phyloP scores from a whole-genome alignment of 2,888 invertebrate genomes.

The Melinaea menophilus region DNA sequence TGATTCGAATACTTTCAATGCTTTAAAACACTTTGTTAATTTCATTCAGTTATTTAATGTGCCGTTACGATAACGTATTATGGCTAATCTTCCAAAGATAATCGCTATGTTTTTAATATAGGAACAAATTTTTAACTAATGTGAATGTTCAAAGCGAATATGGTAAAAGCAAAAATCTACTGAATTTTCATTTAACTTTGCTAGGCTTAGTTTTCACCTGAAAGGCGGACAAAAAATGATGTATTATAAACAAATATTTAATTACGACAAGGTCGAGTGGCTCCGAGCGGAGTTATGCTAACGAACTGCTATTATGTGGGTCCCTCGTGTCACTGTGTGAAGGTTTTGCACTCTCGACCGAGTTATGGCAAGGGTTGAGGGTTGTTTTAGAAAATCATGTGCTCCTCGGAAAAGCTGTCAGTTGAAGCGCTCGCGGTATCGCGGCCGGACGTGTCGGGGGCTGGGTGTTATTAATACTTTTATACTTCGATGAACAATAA shows the following conservation, averaged over 20 bases:
- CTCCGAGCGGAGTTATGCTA: slow-evolving; percentile 61
- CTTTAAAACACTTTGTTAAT: neutral
- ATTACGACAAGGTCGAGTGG: slow-evolving; percentile 53
- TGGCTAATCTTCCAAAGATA: too few species aligned
- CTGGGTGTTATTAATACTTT: slow-evolving; percentile 31
- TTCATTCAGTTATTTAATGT: too few species aligned
- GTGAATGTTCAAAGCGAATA: too few species aligned
- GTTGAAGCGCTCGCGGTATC: slow-evolving; percentile 45
- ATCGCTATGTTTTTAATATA: too few species aligned
- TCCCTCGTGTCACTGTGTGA: slow-evolving; percentile 74
- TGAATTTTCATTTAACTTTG: neutral
- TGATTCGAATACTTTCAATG: slow-evolving; percentile 65
- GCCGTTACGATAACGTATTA: too few species aligned
- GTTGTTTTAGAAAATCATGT: slow-evolving; percentile 71
- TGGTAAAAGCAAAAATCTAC: too few species aligned
- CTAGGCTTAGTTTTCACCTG: neutral
- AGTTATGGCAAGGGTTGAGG: slow-evolving; percentile 67
- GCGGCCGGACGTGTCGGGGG: slow-evolving; percentile 44
- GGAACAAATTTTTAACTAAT: too few species aligned
- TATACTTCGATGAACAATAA: slow-evolving; percentile 36
- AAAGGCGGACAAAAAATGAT: slow-evolving; percentile 12
- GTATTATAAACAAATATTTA: slow-evolving; percentile 66
- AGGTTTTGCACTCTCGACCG: slow-evolving; percentile 76
- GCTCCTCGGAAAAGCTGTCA: slow-evolving; percentile 58
- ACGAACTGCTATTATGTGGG: slow-evolving; percentile 72